Evolutionary conservation across 2,113 vertebrate genomes (phyloP).

Genomic region (Rissa tridactyla): DNA sequence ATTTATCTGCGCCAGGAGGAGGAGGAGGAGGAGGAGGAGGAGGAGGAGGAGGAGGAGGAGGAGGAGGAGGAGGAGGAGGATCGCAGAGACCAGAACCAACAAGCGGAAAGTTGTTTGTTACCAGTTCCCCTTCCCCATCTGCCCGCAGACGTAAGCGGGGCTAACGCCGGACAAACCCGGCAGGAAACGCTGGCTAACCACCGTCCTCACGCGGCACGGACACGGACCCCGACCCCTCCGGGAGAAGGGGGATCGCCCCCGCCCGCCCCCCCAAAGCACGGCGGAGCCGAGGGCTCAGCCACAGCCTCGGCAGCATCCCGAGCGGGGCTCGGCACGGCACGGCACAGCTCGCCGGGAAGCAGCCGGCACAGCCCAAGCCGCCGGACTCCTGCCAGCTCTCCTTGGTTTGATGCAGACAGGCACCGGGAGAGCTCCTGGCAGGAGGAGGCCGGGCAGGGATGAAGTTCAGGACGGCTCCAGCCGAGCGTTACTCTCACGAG

Average conservation of each 20-base stretch:
- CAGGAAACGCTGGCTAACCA: neutral
- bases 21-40: neutral
- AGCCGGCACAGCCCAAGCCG: neutral
- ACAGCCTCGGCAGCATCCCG: neutral
- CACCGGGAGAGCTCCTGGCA: neutral
- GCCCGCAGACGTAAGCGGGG: neutral
- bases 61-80: neutral
- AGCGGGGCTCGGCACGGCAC: neutral
- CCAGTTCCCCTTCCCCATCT: neutral
- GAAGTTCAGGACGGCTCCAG: neutral
- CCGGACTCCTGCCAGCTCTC: neutral
- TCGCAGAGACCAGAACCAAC: neutral
- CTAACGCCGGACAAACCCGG: neutral
- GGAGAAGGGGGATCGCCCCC: neutral
- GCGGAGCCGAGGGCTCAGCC: neutral
- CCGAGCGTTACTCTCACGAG: neutral
- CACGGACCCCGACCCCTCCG: neutral
- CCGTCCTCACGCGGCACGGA: rapidly evolving
- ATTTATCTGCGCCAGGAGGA: neutral
- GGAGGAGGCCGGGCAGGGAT: neutral
- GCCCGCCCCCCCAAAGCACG: too few relatives aligned
- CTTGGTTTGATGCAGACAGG: neutral
- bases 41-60: neutral
- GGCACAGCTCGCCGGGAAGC: neutral
- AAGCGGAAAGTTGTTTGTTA: neutral